Percentiles rank a stretch among this genome's conserved stretches.
Conservation (phyloP, 2,113 vertebrate genomes). For the Pardalotus punctatus region DNA sequence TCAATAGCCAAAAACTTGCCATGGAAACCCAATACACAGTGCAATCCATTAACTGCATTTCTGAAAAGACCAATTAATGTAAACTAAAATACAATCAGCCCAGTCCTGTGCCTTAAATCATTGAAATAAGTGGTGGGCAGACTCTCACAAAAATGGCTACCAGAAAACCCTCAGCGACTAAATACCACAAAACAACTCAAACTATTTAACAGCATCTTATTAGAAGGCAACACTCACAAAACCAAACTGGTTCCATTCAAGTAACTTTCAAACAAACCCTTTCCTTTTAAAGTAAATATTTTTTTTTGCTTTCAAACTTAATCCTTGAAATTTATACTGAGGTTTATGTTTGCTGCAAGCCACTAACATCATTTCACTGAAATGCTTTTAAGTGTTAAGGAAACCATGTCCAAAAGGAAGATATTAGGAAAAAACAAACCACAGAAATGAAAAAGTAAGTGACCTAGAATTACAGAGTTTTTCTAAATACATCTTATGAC, state of each 20-base stretch:
- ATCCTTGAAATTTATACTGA: background rate
- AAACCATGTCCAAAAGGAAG: background rate
- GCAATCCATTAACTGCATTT: background rate
- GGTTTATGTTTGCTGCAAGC: background rate
- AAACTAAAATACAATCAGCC: background rate
- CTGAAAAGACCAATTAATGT: background rate
- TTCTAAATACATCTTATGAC: background rate
- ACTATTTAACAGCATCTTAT: background rate
- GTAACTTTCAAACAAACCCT: background rate
- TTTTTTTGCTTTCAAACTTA: too few relatives aligned
- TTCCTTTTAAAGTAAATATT: background rate
- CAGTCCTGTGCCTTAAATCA: background rate
- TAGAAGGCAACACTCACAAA: background rate
- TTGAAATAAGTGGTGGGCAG: background rate
- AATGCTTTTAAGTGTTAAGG: background rate
- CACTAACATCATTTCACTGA: background rate
- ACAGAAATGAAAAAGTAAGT: background rate
- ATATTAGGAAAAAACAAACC: background rate
- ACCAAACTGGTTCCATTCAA: background rate
- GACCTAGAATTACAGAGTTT: background rate
- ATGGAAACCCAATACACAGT: too few relatives aligned
- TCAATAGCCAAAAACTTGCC: background rate
- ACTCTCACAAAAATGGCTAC: background rate
- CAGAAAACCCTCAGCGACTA: background rate
- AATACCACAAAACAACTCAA: background rate